Evolutionary conservation across 2,888 invertebrate genomes (phyloP).

Genomic region (Orchesellides sinensis): DNA sequence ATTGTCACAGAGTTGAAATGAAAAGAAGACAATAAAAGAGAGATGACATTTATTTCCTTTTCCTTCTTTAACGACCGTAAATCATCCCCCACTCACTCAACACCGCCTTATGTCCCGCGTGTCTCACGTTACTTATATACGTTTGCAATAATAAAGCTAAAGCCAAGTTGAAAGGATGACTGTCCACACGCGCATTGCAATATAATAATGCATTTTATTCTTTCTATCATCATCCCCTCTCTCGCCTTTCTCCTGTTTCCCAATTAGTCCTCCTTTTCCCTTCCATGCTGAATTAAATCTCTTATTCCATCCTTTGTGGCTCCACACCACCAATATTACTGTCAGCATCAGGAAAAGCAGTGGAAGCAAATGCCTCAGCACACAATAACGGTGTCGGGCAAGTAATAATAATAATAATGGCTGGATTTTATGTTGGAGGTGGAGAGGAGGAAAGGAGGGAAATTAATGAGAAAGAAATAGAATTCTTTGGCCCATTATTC

Average conservation of each 20-base stretch:
- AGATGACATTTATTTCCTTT: constrained; percentile 29
- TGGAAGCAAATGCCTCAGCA: background rate
- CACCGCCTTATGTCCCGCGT: background rate
- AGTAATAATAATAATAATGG: background rate
- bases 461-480: constrained; percentile 22
- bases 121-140: background rate
- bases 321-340: background rate
- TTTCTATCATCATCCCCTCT: background rate
- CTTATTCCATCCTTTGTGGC: background rate
- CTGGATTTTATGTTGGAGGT: background rate
- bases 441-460: background rate
- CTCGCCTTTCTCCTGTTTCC: background rate
- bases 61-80: constrained; percentile 26
- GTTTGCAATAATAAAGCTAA: background rate
- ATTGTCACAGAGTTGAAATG: constrained; percentile 21
- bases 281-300: no score
- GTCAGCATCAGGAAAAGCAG: background rate
- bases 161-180: no score
- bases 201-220: no score
- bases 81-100: background rate
- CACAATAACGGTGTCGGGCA: background rate
- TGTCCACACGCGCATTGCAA: no score
- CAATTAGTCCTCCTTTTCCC: constrained; percentile 13
- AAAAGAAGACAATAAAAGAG: constrained; percentile 19
- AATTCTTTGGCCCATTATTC: no score